phyloP scores from a whole-genome alignment of 2,113 vertebrate genomes.

The Grammomys dolichurus region DNA sequence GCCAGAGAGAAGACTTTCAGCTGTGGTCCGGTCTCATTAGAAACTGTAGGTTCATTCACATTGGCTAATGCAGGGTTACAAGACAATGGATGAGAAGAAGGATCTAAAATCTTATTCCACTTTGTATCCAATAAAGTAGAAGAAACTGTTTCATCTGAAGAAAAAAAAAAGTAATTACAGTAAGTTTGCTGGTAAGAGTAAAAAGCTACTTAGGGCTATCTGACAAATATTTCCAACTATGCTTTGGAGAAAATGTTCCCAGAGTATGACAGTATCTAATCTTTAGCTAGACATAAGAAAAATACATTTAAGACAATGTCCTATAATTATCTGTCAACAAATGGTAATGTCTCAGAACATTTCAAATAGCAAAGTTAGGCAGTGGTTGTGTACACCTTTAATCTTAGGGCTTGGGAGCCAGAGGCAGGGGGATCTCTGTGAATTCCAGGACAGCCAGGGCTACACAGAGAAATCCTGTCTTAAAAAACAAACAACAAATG shows the following conservation, averaged over 20 bases:
- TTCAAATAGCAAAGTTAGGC: constrained; percentile 56
- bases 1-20: constrained; percentile 91
- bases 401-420: not conserved
- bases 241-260: constrained; percentile 58
- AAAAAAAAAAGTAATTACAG: constrained; percentile 69
- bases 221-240: constrained; percentile 40
- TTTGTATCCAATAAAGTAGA: constrained; percentile 94
- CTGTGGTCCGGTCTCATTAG: constrained; percentile 90
- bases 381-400: not conserved
- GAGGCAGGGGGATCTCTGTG: not conserved
- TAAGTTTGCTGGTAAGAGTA: constrained; percentile 60
- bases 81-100: constrained; percentile 89
- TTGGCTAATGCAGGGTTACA: constrained; percentile 90
- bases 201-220: constrained; percentile 41
- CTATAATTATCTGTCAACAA: constrained; percentile 22
- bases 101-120: constrained; percentile 97
- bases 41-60: constrained; percentile 88
- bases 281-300: constrained; percentile 45
- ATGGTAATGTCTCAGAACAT: constrained; percentile 41
- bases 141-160: constrained; percentile 94
- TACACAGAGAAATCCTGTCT: not conserved
- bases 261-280: constrained; percentile 54
- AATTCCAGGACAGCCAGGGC: not conserved
- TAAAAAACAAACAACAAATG: constrained; percentile 34
- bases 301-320: constrained; percentile 23